Percentiles rank a stretch among this genome's conserved stretches.
These are phyloP conservation scores for Temnothorax rugatulus DNA, from an alignment of 2,888 invertebrate genomes.

Conservation along the genomic window DNA sequence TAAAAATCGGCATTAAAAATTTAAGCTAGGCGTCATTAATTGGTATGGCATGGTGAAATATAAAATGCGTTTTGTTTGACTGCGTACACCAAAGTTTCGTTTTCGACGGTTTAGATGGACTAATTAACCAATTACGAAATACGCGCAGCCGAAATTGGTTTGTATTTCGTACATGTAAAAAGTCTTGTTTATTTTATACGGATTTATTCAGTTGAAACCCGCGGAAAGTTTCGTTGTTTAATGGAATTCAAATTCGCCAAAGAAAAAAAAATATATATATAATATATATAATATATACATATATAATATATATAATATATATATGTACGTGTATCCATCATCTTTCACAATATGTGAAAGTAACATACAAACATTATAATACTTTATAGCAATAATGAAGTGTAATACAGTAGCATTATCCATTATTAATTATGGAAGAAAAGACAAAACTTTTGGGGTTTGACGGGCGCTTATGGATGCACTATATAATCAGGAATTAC, in stretches of 20 bases:
- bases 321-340: background rate
- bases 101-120: conserved; percentile 1
- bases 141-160: conserved; percentile 10
- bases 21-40: conserved; percentile 45
- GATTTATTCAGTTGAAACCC: conserved; percentile 12
- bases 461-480: background rate
- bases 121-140: conserved; percentile 21
- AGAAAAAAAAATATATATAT: conserved; percentile 8
- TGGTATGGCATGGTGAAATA: background rate
- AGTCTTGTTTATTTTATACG: conserved; percentile 10
- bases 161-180: conserved; percentile 19
- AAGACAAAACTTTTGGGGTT: conserved; percentile 21
- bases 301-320: background rate
- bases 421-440: conserved; percentile 43
- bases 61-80: conserved; percentile 18
- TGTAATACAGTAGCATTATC: background rate
- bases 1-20: conserved; percentile 6
- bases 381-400: conserved; percentile 16
- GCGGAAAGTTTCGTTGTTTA: conserved; percentile 2
- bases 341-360: conserved; percentile 30
- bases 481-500: conserved; percentile 4
- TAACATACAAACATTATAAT: conserved; percentile 36
- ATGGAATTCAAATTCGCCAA: conserved; percentile 47
- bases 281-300: background rate
- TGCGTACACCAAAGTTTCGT: conserved; percentile 33